Evolutionary conservation across 1,140 invertebrate genomes (phyloP), one percentile per base, ranked within the genome.

Genomic region (Aphis craccivora): DNA sequence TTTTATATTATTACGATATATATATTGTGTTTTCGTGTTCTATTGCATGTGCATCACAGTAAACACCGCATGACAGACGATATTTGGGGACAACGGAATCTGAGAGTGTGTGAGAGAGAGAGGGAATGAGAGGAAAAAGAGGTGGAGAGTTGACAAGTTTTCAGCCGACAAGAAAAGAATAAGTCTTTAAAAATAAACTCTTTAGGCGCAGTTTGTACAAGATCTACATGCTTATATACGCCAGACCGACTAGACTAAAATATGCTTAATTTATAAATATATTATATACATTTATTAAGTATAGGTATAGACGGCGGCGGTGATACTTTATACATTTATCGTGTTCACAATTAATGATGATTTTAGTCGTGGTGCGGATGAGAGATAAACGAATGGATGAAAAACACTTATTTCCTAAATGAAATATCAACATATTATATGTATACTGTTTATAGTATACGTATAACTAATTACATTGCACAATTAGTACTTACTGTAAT

Each of bases 121-220:
- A 76, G 0, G 1, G 60, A 76, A n/a, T n/a, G n/a, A 25, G 8
- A 37, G 30, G 22, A 25, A 55, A 40, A 40, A 89, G 25, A 40
- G 48, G 88, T 89, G 51, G 51, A 53, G 55, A 51, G 88, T 89
- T 89, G 88, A 89, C 88, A 89, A 89, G 88, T 89, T 40, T 55
- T 89, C 51, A 45, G 51, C 51, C 88, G 88, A 89, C 88, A 53
- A 37, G 35, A 89, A 55, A 55, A 35, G 14, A 89, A 40, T 89
- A 89, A 23, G 88, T 37, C 35, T 89, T 89, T 89, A 89, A 89
- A 89, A 89, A 89, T 89, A 89, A 89, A 89, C 51, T 37, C 88
- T 89, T 37, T 89, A 55, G 86, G 86, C 88, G 7, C 35, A 37
- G 86, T 45, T 2, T 9, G 43, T 8, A 20, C 0, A 11, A 18